A percentile compares a stretch with the other conserved stretches of the same genome.
Evolutionary conservation across 2,113 vertebrate species (phyloP).

Genomic region (Eclectus roratus): DNA sequence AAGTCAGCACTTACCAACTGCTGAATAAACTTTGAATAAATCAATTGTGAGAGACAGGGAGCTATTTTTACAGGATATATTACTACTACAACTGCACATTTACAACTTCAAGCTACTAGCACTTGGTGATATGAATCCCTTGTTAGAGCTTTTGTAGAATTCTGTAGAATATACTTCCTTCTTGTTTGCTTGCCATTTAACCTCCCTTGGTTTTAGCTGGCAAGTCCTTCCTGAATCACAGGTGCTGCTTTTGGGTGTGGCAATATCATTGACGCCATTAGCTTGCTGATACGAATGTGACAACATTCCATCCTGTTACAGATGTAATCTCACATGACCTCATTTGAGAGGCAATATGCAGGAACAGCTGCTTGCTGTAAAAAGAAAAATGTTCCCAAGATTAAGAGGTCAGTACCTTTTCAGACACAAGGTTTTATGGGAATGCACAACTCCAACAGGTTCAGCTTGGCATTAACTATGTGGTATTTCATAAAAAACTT

Average conservation of each 20-base stretch:
- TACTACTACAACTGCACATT: not conserved
- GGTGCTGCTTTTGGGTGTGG: not conserved
- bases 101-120: not conserved
- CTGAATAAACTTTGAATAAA: not conserved
- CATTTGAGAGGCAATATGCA: not conserved
- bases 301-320: not conserved
- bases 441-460: not conserved
- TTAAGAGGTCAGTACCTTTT: conserved; percentile 18
- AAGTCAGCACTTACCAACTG: not conserved
- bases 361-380: not conserved
- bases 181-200: not conserved
- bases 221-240: not conserved
- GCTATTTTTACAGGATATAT: not conserved
- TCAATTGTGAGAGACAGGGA: not conserved
- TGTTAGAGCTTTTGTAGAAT: not conserved
- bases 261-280: not conserved
- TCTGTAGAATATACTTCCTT: not conserved
- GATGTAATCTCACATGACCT: not conserved
- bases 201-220: not conserved
- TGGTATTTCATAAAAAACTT: conserved; percentile 55
- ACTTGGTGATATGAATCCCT: not conserved
- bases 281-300: not conserved
- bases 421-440: conserved; percentile 24
- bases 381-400: conserved; percentile 12
- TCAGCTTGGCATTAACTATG: conserved; percentile 47